Percentiles rank a stretch among this genome's conserved stretches.
phyloP scores from a whole-genome alignment of 2,888 invertebrate genomes.

The Lasioglossum marginatum region DNA sequence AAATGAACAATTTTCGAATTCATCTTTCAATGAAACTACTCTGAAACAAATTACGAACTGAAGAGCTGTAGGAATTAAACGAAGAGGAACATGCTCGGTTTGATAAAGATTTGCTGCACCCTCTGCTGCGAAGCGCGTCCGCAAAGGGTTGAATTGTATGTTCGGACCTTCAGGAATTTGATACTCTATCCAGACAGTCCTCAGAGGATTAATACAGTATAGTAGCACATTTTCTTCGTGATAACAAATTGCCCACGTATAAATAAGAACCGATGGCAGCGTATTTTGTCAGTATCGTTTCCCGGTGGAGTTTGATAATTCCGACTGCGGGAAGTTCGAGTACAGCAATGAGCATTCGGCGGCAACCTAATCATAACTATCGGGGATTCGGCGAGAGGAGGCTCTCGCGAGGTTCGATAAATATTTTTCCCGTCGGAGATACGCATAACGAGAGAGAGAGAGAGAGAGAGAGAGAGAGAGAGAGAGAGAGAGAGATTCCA shows the following conservation, averaged over 20 bases:
- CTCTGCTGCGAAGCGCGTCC: not conserved
- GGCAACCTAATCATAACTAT: constrained; percentile 2
- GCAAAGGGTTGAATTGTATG: not conserved
- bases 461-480: not conserved
- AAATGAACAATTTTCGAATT: too few relatives aligned
- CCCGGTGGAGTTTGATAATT: not conserved
- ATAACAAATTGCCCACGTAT: not conserved
- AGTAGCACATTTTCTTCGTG: not conserved
- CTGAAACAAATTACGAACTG: not conserved
- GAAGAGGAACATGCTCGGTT: too few relatives aligned
- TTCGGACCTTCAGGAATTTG: not conserved
- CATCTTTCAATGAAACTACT: not conserved
- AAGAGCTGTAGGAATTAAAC: too few relatives aligned
- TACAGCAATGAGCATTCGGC: not conserved
- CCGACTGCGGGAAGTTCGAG: not conserved
- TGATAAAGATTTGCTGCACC: not conserved
- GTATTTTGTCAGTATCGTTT: not conserved
- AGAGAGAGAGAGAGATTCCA: not conserved
- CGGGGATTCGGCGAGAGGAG: not conserved
- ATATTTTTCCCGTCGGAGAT: constrained; percentile 48
- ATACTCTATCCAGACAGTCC: not conserved
- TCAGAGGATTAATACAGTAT: not conserved
- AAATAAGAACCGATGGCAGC: not conserved
- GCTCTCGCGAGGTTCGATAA: constrained; percentile 31
- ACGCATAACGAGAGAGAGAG: constrained; percentile 28